These are phyloP conservation scores for Stegana nigrithorax DNA, from an alignment of 2,888 invertebrate genomes.

Conservation along the genomic window DNA sequence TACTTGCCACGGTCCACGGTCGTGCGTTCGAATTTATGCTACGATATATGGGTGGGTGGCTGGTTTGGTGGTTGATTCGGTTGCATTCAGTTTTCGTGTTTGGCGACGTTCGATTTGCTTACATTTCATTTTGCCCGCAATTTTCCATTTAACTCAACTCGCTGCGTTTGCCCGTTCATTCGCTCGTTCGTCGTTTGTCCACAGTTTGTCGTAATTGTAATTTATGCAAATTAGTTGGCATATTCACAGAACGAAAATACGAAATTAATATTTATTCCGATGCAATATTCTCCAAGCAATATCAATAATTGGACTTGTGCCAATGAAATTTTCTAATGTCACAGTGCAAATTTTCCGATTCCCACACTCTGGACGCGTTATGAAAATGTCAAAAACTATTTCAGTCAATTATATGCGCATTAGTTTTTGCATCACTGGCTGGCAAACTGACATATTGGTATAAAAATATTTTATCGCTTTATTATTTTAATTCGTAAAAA, in stretches of 20 bases:
- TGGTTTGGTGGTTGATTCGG: not conserved
- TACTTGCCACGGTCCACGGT: not conserved
- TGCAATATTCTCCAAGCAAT: not conserved
- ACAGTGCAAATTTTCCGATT: not conserved
- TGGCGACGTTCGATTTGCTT: not conserved
- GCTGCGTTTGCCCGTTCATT: constrained; percentile 3
- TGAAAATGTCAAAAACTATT: no score
- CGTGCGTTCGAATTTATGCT: not conserved
- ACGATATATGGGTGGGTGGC: not conserved
- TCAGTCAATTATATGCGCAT: not conserved
- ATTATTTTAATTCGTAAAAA: no score
- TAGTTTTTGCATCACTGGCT: not conserved
- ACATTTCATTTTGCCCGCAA: not conserved
- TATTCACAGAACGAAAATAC: not conserved
- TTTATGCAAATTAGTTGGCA: constrained; percentile 10
- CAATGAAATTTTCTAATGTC: not conserved
- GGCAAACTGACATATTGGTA: not conserved
- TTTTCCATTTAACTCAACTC: constrained; percentile 4
- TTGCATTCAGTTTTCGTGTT: not conserved
- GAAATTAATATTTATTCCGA: no score
- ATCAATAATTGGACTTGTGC: not conserved
- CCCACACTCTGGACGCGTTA: not conserved
- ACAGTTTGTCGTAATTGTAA: constrained; percentile 4
- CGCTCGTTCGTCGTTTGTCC: not conserved
- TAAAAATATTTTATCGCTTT: no score